Base-by-base conservation (phyloP, 2,888 invertebrate species). In the Loripinus fragilis region DNA sequence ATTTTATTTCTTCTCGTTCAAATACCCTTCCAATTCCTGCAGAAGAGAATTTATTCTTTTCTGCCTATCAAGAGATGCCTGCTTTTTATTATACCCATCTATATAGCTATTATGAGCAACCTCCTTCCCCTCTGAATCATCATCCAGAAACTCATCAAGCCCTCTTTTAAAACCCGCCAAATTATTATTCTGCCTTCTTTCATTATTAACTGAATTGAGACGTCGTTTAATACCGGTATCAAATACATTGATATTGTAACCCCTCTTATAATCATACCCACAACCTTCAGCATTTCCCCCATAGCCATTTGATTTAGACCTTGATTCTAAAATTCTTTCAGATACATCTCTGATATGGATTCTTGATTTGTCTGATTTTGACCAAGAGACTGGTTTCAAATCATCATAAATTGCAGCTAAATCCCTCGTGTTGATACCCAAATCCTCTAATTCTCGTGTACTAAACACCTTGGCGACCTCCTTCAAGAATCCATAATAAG, bases 1-100 rank as follows among this genome's bases (percentile, higher is more conserved):
- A 3, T 15, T 23, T 33, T 20, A 60, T 33, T 60, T 55, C 42
- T 41, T 38, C n/a, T 30, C 38, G 30, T 71, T 25, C n/a, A 50
- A 52, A 35, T 70, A 70, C 30, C n/a, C 38, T 28, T 70, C 70
- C 17, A 52, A 35, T 1, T 60, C 60, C 1, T 33, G 1, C 2
- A 60, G 60, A 30, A 60, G 60, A 60, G 30, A 3, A 60, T 60
- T 33, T 60, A 60, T 60, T 60, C 60, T 30, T 33, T 60, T 60
- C 28, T 60, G 30, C 15, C 60, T 3, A 7, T 60, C 60, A 17
- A 60, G 15, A 17, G 30, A 30, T 60, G 30, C 33, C 20, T 60
- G 30, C 17, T 33, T 60, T 33, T 60, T 60, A 60, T 60, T 28
- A 60, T 60, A 60, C 60, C 28, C 60, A 33, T 33, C 23, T 60